Evolutionary conservation across 2,797 vertebrate species (phyloP).

Genomic region (Sylvia borin): DNA sequence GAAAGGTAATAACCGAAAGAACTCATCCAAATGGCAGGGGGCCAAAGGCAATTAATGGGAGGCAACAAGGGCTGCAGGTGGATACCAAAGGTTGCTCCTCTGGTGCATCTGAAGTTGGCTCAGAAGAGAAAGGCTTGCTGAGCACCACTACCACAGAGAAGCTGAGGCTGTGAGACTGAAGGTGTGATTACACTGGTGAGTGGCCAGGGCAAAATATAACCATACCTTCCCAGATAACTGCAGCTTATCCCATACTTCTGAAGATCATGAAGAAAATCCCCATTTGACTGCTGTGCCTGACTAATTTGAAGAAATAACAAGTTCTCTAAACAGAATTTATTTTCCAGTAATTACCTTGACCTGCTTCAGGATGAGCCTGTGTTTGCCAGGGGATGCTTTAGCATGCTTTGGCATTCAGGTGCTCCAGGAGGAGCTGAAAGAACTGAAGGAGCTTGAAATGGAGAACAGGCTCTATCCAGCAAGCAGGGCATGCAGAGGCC

Average conservation of each 20-base stretch:
- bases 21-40: not conserved
- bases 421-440: not conserved
- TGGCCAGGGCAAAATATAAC: not conserved
- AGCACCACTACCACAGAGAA: not conserved
- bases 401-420: not conserved
- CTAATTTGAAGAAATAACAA: not conserved
- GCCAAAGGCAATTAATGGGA: not conserved
- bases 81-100: not conserved
- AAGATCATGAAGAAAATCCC: not conserved
- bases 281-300: not conserved
- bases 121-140: not conserved
- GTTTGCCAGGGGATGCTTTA: not conserved
- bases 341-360: not conserved
- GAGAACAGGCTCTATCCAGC: not conserved
- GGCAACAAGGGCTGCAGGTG: not conserved
- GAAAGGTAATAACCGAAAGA: not conserved
- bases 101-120: not conserved
- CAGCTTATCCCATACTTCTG: not conserved
- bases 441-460: not conserved
- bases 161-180: not conserved
- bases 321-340: not conserved
- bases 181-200: rapidly evolving
- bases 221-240: not conserved
- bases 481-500: not conserved
- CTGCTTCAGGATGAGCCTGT: not conserved